Conservation (phyloP, 1,140 invertebrate species). For the Nylanderia fulva region DNA sequence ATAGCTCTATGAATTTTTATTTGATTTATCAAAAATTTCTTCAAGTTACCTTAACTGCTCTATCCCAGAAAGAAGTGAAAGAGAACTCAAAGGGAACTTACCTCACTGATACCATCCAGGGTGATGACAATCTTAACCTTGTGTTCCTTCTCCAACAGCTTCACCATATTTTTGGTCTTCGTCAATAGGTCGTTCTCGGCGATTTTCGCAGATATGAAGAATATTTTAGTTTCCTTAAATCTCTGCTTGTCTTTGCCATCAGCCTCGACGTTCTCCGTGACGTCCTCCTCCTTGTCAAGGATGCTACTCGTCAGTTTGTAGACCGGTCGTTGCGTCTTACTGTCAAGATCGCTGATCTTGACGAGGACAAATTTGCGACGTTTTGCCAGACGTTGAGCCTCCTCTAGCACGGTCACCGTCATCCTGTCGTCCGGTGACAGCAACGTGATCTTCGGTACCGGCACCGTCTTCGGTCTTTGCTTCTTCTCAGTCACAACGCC, state of each 20-base stretch:
- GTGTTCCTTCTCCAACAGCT: constrained; percentile 88
- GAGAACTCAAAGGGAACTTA: constrained; percentile 76
- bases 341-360: not conserved
- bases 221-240: not conserved
- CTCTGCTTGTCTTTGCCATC: not conserved
- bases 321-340: not conserved
- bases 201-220: constrained; percentile 39
- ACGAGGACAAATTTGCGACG: not conserved
- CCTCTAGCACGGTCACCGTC: not conserved
- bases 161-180: constrained; percentile 88
- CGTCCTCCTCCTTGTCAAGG: too few relatives aligned
- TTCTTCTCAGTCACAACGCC: not conserved
- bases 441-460: constrained; percentile 47
- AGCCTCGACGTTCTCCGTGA: not conserved
- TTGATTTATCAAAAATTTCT: not conserved
- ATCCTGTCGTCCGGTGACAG: constrained; percentile 23
- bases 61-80: not conserved
- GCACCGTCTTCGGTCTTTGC: constrained; percentile 7
- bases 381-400: constrained; percentile 54
- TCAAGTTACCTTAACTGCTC: not conserved
- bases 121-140: constrained; percentile 88
- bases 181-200: constrained; percentile 71
- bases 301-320: constrained; percentile 1
- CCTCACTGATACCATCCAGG: constrained; percentile 80
- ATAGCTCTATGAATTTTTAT: not conserved